Percentiles rank a stretch among this genome's conserved stretches.
Evolutionary conservation across 1,140 invertebrate species (phyloP).

Genomic region (Drosophila azteca): DNA sequence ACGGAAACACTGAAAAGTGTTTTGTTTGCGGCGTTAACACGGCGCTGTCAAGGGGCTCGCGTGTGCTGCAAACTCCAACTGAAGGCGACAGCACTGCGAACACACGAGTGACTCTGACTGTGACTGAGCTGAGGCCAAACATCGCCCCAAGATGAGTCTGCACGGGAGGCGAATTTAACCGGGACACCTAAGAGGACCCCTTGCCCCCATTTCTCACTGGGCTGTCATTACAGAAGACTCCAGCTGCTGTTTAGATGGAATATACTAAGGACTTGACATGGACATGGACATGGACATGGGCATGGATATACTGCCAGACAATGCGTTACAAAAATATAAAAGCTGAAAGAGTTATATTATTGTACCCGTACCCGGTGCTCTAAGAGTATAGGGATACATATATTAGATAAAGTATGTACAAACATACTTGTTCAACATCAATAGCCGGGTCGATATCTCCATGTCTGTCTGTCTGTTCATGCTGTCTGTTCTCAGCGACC

Average conservation of each 20-base stretch:
- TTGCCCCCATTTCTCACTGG: background rate
- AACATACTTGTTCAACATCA: too few relatives aligned
- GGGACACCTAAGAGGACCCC: too few relatives aligned
- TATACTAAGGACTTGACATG: background rate
- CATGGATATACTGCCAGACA: conserved; percentile 53
- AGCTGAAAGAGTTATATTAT: conserved; percentile 70
- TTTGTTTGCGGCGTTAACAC: conserved; percentile 45
- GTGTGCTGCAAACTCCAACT: conserved; percentile 63
- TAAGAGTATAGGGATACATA: too few relatives aligned
- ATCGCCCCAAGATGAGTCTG: background rate
- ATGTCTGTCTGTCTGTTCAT: too few relatives aligned
- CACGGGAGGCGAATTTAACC: too few relatives aligned
- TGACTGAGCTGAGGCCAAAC: background rate
- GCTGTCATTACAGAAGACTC: conserved; percentile 22
- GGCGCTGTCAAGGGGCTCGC: conserved; percentile 60
- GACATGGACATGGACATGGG: too few relatives aligned
- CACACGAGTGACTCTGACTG: conserved; percentile 16
- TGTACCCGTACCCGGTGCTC: conserved; percentile 17
- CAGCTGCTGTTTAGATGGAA: conserved; percentile 11
- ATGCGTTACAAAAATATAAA: conserved; percentile 62
- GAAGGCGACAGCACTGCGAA: conserved; percentile 55
- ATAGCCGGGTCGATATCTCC: too few relatives aligned
- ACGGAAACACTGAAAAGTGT: background rate
- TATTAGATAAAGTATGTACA: too few relatives aligned
- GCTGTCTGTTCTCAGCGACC: too few relatives aligned